Evolutionary conservation across 2,113 vertebrate species (phyloP).

Genomic region (Progne subis): DNA sequence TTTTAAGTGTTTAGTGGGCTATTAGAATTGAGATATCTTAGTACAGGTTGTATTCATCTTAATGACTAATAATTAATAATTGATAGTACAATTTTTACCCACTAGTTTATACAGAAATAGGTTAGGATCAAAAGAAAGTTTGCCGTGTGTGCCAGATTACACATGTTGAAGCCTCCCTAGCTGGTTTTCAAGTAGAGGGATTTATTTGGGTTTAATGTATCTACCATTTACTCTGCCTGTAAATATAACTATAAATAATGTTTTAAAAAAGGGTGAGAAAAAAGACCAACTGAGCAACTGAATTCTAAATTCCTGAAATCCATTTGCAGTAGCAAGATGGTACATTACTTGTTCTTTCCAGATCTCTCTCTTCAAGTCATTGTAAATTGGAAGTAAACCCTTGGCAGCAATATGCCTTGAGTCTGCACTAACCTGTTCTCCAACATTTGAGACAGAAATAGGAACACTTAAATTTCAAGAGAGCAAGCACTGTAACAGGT

Average conservation of each 20-base stretch:
- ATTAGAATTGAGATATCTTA: not conserved
- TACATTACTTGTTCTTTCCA: not conserved
- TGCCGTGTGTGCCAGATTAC: not conserved
- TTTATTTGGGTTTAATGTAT: not conserved
- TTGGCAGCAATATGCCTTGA: slow-evolving; percentile 5
- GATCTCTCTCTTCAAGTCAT: not conserved
- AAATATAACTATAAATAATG: not conserved
- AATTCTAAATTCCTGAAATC: not conserved
- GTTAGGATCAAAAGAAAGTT: not conserved
- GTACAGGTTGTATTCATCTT: not conserved
- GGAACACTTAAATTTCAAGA: slow-evolving; percentile 33
- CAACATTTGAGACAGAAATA: slow-evolving; percentile 23
- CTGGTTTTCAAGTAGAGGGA: not conserved
- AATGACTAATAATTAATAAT: not conserved
- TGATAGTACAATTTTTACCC: not conserved
- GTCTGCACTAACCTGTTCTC: slow-evolving; percentile 21
- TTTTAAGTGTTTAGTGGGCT: not conserved
- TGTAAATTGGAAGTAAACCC: slow-evolving; percentile 25
- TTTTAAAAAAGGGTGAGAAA: not conserved
- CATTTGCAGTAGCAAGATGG: not conserved
- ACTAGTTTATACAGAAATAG: not conserved
- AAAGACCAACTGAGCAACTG: not conserved
- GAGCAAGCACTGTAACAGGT: slow-evolving; percentile 6
- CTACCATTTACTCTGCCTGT: not conserved
- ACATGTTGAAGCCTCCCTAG: not conserved